phyloP scores from a whole-genome alignment of 2,113 vertebrate species.

The Macroglossus sobrinus region DNA sequence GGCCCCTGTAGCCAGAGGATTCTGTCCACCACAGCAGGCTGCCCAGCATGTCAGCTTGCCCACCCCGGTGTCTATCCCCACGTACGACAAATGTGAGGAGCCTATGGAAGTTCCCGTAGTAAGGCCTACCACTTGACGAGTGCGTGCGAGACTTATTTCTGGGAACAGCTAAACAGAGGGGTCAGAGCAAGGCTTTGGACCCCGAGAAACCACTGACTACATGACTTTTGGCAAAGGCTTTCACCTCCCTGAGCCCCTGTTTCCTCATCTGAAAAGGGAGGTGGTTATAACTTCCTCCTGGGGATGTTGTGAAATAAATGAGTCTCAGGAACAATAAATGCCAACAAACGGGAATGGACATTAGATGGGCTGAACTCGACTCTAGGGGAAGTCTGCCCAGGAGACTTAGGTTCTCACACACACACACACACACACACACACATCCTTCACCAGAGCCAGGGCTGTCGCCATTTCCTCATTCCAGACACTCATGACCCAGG shows the following conservation, averaged over 20 bases:
- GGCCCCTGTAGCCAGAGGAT: background rate
- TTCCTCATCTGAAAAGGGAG: background rate
- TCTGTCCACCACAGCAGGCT: background rate
- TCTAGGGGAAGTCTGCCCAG: background rate
- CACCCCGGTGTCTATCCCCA: background rate
- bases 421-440: background rate
- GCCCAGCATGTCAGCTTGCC: background rate
- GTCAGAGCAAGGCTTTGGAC: background rate
- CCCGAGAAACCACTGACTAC: background rate
- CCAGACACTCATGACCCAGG: background rate
- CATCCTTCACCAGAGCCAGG: background rate
- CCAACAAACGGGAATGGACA: background rate
- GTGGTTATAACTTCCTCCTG: background rate
- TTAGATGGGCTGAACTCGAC: background rate
- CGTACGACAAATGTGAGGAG: too few relatives aligned
- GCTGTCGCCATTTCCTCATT: conserved; percentile 20
- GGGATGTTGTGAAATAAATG: background rate
- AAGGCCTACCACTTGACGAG: background rate
- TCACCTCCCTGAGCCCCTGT: background rate
- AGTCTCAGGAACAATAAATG: background rate
- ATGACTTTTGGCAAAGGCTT: background rate
- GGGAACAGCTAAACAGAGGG: background rate
- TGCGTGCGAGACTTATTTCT: background rate
- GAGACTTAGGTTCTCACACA: too few relatives aligned
- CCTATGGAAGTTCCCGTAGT: background rate